Evolutionary conservation across 2,888 invertebrate species (phyloP).

Genomic region (Aphodius granarius): DNA sequence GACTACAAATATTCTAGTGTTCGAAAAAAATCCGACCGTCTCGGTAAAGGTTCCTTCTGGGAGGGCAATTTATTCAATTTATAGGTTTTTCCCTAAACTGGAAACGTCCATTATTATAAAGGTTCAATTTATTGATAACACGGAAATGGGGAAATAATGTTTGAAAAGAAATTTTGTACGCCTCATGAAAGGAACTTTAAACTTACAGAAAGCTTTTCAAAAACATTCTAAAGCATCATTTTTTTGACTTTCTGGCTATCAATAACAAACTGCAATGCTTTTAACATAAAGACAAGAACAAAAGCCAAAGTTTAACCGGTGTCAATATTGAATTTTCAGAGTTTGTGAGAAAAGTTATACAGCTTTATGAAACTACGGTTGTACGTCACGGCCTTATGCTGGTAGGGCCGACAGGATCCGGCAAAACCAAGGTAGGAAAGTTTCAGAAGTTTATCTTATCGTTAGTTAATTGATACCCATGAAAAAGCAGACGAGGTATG

Average conservation of each 20-base stretch:
- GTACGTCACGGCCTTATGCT: conserved; percentile 83
- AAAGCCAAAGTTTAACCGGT: neutral
- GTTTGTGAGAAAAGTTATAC: conserved; percentile 76
- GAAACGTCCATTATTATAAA: neutral
- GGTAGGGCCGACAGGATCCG: conserved; percentile 78
- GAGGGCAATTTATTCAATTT: neutral
- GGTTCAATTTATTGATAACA: neutral
- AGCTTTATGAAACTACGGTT: conserved; percentile 80
- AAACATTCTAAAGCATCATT: no score
- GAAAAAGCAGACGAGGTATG: no score
- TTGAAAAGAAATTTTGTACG: neutral
- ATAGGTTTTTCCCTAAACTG: neutral
- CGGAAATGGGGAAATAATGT: neutral
- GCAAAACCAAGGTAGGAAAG: conserved; percentile 72
- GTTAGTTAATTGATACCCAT: no score
- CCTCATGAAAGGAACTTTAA: no score
- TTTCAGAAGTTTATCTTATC: conserved; percentile 12
- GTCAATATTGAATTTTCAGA: conserved; percentile 53
- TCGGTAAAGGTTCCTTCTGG: no score
- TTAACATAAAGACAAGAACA: neutral
- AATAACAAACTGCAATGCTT: neutral
- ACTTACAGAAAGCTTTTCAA: no score
- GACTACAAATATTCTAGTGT: no score
- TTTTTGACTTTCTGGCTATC: no score
- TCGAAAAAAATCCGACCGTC: no score